These are phyloP conservation scores for Vanessa atalanta DNA, from an alignment of 1,140 invertebrate genomes.

Conservation along the genomic window DNA sequence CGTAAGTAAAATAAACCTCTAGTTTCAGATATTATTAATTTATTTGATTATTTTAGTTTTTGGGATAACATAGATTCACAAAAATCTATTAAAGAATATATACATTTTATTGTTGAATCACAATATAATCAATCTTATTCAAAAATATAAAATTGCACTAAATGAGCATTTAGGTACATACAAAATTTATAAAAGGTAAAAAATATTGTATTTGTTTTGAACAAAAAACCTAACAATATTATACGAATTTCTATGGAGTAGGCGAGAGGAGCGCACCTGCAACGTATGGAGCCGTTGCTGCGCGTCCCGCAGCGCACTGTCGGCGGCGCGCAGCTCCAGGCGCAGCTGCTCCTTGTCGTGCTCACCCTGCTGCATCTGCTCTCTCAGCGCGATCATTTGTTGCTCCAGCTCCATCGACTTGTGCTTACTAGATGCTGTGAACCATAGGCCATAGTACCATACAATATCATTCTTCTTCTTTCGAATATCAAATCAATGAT, in stretches of 20 bases:
- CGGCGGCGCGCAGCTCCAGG: slow-evolving; percentile 64
- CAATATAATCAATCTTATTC: too few relatives aligned
- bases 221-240: too few relatives aligned
- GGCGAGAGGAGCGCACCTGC: slow-evolving; percentile 47
- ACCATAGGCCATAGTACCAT: neutral
- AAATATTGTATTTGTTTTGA: too few relatives aligned
- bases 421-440: slow-evolving; percentile 73
- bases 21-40: too few relatives aligned
- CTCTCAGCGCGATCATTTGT: slow-evolving; percentile 52
- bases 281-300: slow-evolving; percentile 70
- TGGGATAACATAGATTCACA: too few relatives aligned
- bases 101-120: too few relatives aligned
- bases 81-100: too few relatives aligned
- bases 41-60: too few relatives aligned
- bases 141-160: too few relatives aligned
- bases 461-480: neutral
- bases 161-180: neutral
- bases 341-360: slow-evolving; percentile 69
- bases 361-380: slow-evolving; percentile 58
- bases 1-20: neutral
- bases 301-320: slow-evolving; percentile 66
- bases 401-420: slow-evolving; percentile 71
- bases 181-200: neutral
- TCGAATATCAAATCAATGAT: too few relatives aligned
- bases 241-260: too few relatives aligned